Evolutionary conservation across 2,888 invertebrate species (phyloP).

Genomic region (Pseudococcus jackbeardsleyi): DNA sequence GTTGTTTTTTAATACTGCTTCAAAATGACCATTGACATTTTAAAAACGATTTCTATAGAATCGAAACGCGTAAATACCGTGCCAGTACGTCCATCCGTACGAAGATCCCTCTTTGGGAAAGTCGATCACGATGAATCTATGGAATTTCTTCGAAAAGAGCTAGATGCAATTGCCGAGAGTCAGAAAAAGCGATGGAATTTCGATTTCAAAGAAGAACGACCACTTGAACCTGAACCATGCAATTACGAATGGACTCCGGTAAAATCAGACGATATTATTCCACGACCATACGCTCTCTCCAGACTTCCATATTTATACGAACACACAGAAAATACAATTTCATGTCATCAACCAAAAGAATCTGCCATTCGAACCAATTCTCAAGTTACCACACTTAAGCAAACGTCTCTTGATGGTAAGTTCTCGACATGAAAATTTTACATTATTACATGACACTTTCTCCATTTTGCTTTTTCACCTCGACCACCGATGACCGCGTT

Average conservation of each 20-base stretch:
- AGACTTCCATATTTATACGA: constrained; percentile 44
- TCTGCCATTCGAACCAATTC: not conserved
- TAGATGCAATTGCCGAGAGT: constrained; percentile 69
- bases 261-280: constrained; percentile 16
- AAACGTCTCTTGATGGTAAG: constrained; percentile 5
- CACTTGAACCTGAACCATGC: not conserved
- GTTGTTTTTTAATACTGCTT: too few species aligned
- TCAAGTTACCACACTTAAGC: constrained; percentile 12
- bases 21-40: too few species aligned
- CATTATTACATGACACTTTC: too few species aligned
- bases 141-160: constrained; percentile 84
- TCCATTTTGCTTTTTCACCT: not conserved
- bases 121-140: constrained; percentile 88
- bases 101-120: constrained; percentile 70
- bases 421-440: not conserved
- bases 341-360: not conserved
- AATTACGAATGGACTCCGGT: constrained; percentile 46
- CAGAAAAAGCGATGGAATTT: constrained; percentile 49
- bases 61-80: not conserved
- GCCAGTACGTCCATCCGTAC: not conserved
- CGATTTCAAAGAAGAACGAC: constrained; percentile 33
- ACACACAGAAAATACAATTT: not conserved
- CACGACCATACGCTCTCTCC: constrained; percentile 24
- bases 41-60: too few species aligned
- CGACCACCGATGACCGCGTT: too few species aligned